Evolutionary conservation across 1,140 invertebrate genomes (phyloP).

Genomic region (Eriocheir sinensis): DNA sequence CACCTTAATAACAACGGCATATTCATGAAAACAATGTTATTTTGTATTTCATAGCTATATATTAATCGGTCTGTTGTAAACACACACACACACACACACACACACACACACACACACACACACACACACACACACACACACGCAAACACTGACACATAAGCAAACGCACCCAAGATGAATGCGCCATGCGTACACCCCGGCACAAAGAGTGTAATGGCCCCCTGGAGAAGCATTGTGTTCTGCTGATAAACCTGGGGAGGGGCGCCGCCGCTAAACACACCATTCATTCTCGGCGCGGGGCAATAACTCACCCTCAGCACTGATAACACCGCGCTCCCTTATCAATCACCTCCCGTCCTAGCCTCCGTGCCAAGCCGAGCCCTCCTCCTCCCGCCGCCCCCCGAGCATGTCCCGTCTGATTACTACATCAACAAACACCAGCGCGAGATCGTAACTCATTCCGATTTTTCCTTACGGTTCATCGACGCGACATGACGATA

Average conservation of each 20-base stretch:
- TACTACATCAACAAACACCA: background rate
- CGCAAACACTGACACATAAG: background rate
- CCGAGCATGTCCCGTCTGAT: background rate
- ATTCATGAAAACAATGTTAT: no score
- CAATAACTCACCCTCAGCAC: background rate
- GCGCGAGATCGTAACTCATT: background rate
- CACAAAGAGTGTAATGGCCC: background rate
- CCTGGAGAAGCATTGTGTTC: background rate
- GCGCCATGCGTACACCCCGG: constrained; percentile 6
- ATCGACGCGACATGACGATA: no score
- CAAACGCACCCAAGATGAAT: background rate
- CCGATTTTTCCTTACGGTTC: background rate
- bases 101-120: background rate
- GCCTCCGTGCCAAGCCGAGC: no score
- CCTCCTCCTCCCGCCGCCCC: background rate
- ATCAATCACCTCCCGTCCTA: constrained; percentile 24
- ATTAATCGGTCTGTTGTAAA: no score
- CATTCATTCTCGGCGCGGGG: background rate
- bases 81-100: no score
- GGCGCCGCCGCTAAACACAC: background rate
- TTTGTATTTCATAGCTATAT: no score
- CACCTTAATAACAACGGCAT: no score
- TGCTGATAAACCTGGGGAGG: background rate
- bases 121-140: constrained; percentile 22
- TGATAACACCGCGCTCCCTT: background rate